phyloP scores from a whole-genome alignment of 2,113 vertebrate species.

The Archilochus colubris region DNA sequence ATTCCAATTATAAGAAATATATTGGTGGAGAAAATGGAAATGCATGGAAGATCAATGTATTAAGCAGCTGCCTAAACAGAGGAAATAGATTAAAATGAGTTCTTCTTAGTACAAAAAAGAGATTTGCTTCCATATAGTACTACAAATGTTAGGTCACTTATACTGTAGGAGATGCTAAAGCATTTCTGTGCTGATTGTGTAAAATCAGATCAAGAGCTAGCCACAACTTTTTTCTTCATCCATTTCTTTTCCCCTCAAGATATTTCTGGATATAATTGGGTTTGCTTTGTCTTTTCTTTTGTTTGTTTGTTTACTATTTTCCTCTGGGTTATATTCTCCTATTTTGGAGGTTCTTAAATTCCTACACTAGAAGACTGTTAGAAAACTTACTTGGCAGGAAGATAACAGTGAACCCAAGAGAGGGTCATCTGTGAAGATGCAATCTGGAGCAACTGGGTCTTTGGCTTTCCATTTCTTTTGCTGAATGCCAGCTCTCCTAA shows the following conservation, averaged over 20 bases:
- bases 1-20: constrained; percentile 63
- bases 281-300: neutral
- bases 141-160: neutral
- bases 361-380: neutral
- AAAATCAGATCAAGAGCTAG: neutral
- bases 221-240: neutral
- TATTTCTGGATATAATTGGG: neutral
- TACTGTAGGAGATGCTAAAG: neutral
- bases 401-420: neutral
- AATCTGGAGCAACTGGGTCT: neutral
- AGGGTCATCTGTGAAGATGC: neutral
- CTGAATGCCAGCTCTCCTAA: neutral
- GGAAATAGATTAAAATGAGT: constrained; percentile 25
- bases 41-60: constrained; percentile 46
- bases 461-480: constrained; percentile 1
- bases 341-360: neutral
- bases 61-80: constrained; percentile 13
- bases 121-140: neutral
- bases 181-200: neutral
- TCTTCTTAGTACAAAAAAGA: neutral
- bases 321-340: neutral
- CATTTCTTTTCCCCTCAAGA: neutral
- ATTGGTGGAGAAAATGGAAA: constrained; percentile 56
- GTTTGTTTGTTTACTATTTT: no score
- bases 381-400: neutral